Base-by-base conservation (phyloP, 2,113 vertebrate species). In the Lepus timidus region DNA sequence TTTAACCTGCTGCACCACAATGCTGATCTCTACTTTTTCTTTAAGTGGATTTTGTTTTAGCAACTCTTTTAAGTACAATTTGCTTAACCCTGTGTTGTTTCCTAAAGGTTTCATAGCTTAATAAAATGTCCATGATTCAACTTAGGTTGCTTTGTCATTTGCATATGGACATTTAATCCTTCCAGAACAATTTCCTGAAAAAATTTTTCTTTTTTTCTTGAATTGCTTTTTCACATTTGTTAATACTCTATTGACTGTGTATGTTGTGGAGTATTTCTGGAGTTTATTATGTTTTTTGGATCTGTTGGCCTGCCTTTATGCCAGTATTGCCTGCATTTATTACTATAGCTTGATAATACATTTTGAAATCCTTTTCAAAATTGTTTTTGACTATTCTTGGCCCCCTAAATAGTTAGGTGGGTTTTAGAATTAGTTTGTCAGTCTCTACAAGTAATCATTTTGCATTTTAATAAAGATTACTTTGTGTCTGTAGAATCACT, bases 101-200 rank as follows among this genome's bases (percentile, higher is more conserved):
- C 10, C 61, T 91, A 55, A 74, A 67, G 67, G 49, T 74, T 80
- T 74, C 64, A 65, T 12, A 12, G 68, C 84, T 76, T 79, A 25
- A 61, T 52, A 83, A 82, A 62, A 68, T 75, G 74, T 52, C 58
- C 4, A 12, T 68, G 62, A 61, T 88, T 22, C 9, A 70, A 75
- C 84, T 93, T 84, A 22, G 89, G 33, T 68, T 83, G 9, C 31
- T 64, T 68, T 86, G 67, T 44, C 61, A 70, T 94, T 83, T 88
- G 20, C 13, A 12, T 61, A 23, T 82, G 58, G 17, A 27, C 81
- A 58, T 75, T 81, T 5, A 65, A 20, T 52, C 36, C 10, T 67
- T 76, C 39, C 12, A n/a, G 36, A 29, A 86, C 29, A 31, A 80
- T 79, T 85, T 70, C n/a, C 62, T 71, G 8, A 19, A 61, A 87